These are phyloP conservation scores for Picathartes gymnocephalus DNA, from an alignment of 2,113 vertebrate species.

Conservation along the genomic window DNA sequence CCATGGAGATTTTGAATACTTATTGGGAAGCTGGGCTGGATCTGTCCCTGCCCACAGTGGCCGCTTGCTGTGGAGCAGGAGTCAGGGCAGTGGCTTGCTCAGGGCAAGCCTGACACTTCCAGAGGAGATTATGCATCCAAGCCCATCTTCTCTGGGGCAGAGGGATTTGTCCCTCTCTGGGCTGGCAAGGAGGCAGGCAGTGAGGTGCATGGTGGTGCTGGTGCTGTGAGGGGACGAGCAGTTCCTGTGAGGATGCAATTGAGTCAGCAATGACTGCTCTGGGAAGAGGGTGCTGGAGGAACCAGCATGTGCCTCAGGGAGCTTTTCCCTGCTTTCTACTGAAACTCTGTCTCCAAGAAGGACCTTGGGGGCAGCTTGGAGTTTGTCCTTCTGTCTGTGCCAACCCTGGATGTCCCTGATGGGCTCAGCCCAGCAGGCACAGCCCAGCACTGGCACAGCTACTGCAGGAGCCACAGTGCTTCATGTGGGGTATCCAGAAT, in stretches of 20 bases:
- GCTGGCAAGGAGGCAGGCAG: not conserved
- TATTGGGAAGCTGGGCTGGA: not conserved
- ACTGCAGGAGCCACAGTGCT: not conserved
- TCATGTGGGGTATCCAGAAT: not conserved
- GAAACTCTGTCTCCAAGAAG: not conserved
- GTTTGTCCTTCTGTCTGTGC: not conserved
- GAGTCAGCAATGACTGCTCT: accelerated
- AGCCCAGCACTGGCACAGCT: not conserved
- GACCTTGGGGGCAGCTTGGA: not conserved
- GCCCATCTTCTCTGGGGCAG: not conserved
- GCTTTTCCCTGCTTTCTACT: not conserved
- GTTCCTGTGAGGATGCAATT: not conserved
- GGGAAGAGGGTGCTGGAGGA: not conserved
- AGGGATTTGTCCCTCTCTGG: not conserved
- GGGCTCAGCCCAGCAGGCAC: not conserved
- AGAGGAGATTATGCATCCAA: not conserved
- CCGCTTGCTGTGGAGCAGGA: not conserved
- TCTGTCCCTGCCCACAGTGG: not conserved
- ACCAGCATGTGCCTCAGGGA: not conserved
- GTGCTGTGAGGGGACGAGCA: not conserved
- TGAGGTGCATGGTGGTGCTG: accelerated
- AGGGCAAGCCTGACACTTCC: not conserved
- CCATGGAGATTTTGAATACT: not conserved
- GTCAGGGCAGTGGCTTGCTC: not conserved
- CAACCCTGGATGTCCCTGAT: accelerated